Evolutionary conservation across 2,797 vertebrate species (phyloP), one percentile per base, ranked within the genome.

Genomic region (Tenualosa ilisha): DNA sequence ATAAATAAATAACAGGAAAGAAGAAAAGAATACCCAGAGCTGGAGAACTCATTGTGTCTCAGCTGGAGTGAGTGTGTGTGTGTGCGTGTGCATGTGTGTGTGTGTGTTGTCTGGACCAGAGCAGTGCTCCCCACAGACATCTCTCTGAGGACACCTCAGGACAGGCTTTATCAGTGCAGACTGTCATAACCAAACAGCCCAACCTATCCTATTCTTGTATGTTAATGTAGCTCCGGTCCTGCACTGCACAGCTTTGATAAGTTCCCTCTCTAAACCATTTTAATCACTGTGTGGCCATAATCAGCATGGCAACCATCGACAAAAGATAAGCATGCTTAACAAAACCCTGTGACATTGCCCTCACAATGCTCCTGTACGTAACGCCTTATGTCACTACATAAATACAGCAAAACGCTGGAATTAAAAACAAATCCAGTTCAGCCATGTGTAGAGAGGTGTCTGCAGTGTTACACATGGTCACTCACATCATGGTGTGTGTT

Each of bases 131-230:
- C 63, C 24, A 72, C 15, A 15, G 65, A 72, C 65, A 72, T 37
- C 26, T 15, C 31, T 72, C 72, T 9, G 37, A 79, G 72, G 72
- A 79, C 72, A 79, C 37, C 72, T 37, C 72, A 79, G 40, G 72
- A 46, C 72, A 43, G 72, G 8, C 72, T 22, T 7, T 79, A 79
- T 43, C 37, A 46, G 72, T 7, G 6, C 40, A 79, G 72, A 15
- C 37, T 15, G 68, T 46, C 72, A 46, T 46, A 79, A 46, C 15
- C 72, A 46, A 40, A 46, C 40, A 79, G 37, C 4, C 17, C 72
- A 22, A 31, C 68, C 31, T 46, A 11, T 75, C 5, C 68, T 75
- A 43, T 75, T 75, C 37, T 17, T 46, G 17, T 43, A 3, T 7
- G 11, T 40, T 46, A 79, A 79, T 79, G 72, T 40, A 79, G 15